Evolutionary conservation across 2,888 invertebrate genomes (phyloP).

Genomic region (Agrochola circellaris): DNA sequence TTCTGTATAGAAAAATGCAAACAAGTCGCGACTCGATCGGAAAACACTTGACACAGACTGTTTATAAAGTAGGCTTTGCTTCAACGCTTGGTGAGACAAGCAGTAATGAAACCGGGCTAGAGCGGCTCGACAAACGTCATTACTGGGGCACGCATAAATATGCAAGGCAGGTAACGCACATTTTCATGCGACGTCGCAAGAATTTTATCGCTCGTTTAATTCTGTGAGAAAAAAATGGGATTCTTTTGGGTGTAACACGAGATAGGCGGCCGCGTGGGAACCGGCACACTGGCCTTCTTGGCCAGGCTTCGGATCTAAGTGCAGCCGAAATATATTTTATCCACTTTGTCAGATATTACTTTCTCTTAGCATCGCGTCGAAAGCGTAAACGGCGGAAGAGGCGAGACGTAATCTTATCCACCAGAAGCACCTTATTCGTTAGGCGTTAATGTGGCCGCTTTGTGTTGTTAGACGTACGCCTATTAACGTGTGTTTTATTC

Average conservation of each 20-base stretch:
- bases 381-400: conserved; percentile 80
- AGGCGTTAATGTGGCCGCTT: conserved; percentile 85
- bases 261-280: conserved; percentile 88
- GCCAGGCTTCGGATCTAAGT: conserved; percentile 84
- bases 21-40: conserved; percentile 81
- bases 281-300: conserved; percentile 79
- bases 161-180: conserved; percentile 91
- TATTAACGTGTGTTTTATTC: conserved; percentile 88
- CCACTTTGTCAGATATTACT: conserved; percentile 87
- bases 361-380: conserved; percentile 83
- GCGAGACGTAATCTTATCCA: conserved; percentile 85
- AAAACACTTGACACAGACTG: conserved; percentile 86
- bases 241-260: conserved; percentile 87
- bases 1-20: conserved; percentile 80
- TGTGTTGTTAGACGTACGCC: conserved; percentile 79
- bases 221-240: conserved; percentile 88
- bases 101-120: conserved; percentile 85
- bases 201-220: conserved; percentile 91
- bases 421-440: conserved; percentile 84
- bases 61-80: conserved; percentile 84
- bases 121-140: conserved; percentile 88
- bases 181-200: conserved; percentile 91
- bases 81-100: conserved; percentile 80
- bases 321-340: conserved; percentile 87
- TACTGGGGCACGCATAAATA: conserved; percentile 90